Conservation (phyloP, 2,888 invertebrate species). For the Diaperis boleti region DNA sequence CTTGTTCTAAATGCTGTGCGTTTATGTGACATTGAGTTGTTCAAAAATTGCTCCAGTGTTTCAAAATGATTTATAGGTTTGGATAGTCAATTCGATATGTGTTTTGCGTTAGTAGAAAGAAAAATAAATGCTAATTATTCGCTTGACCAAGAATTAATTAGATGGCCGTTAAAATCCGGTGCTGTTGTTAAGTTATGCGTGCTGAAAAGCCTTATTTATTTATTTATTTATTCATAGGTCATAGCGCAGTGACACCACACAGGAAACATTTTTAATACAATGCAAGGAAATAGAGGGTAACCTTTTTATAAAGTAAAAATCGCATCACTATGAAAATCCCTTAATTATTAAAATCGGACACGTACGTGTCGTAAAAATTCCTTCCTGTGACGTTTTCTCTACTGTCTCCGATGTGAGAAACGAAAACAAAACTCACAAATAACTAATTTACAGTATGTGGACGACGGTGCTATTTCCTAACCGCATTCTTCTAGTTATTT, state of each 20-base stretch:
- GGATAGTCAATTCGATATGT: slow-evolving; percentile 21
- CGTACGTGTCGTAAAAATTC: slow-evolving; percentile 27
- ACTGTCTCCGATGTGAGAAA: slow-evolving; percentile 21
- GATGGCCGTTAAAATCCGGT: slow-evolving; percentile 15
- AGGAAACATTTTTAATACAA: slow-evolving; percentile 50
- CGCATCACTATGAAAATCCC: slow-evolving; percentile 6
- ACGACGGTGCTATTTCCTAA: slow-evolving; percentile 44
- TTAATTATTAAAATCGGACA: slow-evolving; percentile 29
- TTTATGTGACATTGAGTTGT: slow-evolving; percentile 17
- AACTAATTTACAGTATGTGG: slow-evolving; percentile 41
- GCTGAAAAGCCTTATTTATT: slow-evolving; percentile 44
- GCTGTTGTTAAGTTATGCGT: slow-evolving; percentile 20
- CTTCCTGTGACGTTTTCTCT: slow-evolving; percentile 27
- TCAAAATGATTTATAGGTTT: slow-evolving; percentile 15
- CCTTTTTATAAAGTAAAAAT: slow-evolving; percentile 24
- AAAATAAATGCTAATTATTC: slow-evolving; percentile 26
- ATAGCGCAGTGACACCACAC: slow-evolving; percentile 42
- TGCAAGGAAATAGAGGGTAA: slow-evolving; percentile 42
- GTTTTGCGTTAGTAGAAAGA: slow-evolving; percentile 1
- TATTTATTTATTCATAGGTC: slow-evolving; percentile 48
- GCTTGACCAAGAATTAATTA: slow-evolving; percentile 31
- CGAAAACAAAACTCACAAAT: slow-evolving; percentile 38
- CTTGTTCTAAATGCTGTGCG: slow-evolving; percentile 19
- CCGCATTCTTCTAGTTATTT: slow-evolving; percentile 46
- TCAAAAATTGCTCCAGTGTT: slow-evolving; percentile 5